These are phyloP conservation scores for Ia io DNA, from an alignment of 2,113 vertebrate genomes.

Conservation along the genomic window DNA sequence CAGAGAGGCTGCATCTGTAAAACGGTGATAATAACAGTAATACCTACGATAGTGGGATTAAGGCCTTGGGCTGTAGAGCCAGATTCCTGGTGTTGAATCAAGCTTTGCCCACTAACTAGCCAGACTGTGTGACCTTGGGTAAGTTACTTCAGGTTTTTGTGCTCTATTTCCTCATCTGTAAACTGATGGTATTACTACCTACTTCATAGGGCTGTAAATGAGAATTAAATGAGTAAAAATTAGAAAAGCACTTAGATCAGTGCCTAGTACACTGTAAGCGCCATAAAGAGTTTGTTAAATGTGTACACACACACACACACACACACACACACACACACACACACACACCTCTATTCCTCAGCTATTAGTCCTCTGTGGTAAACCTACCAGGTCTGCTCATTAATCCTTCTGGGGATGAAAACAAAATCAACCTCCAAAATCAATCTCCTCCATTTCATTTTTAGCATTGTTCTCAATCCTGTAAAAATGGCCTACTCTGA, in stretches of 20 bases:
- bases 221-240: constrained; percentile 20
- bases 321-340: not conserved
- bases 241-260: not conserved
- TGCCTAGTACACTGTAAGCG: not conserved
- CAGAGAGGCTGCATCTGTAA: not conserved
- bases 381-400: not conserved
- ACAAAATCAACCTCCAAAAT: not conserved
- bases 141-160: constrained; percentile 17
- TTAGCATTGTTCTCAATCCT: constrained; percentile 20
- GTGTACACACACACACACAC: not conserved
- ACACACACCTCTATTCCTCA: not conserved
- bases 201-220: not conserved
- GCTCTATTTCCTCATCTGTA: constrained; percentile 23
- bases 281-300: not conserved
- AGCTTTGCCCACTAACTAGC: not conserved
- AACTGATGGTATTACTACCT: not conserved
- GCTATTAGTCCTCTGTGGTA: not conserved
- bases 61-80: not conserved
- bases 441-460: not conserved
- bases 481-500: not conserved
- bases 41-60: not conserved
- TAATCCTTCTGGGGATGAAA: not conserved
- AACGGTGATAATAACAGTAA: not conserved
- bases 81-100: not conserved
- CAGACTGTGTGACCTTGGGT: not conserved